Percentiles rank a stretch among this genome's conserved stretches.
Conservation (phyloP, 2,888 invertebrate species). For the Pristionchus maxplancki region DNA sequence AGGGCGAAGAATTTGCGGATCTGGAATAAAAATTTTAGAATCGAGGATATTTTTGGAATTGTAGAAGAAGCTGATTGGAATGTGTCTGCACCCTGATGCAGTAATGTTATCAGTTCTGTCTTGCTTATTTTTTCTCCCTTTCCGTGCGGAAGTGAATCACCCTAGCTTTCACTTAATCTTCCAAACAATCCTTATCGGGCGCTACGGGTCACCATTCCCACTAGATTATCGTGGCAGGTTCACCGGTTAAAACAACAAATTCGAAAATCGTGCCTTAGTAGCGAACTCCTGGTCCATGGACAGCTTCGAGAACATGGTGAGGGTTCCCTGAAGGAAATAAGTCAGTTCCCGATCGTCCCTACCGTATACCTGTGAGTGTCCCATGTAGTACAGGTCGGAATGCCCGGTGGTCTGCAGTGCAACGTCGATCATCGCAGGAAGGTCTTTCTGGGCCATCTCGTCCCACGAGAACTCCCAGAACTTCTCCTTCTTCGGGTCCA, state of each 20-base stretch:
- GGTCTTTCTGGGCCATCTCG: constrained; percentile 89
- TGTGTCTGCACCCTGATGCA: too few species aligned
- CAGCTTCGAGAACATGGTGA: constrained; percentile 78
- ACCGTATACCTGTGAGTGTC: constrained; percentile 85
- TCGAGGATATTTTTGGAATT: too few species aligned
- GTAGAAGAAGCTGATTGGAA: too few species aligned
- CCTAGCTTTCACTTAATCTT: background rate
- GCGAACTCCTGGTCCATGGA: constrained; percentile 60
- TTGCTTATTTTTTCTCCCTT: background rate
- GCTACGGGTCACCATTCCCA: too few species aligned
- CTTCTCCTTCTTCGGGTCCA: background rate
- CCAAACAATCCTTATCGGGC: background rate
- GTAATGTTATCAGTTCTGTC: background rate
- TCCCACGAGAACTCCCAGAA: constrained; percentile 82
- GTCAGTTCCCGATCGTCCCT: background rate
- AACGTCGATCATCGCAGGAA: constrained; percentile 89
- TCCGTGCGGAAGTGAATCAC: background rate
- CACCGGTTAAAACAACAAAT: background rate
- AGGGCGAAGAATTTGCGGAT: constrained; percentile 74
- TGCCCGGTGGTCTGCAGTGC: constrained; percentile 82
- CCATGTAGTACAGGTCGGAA: constrained; percentile 85
- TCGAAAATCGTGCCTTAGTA: constrained; percentile 56
- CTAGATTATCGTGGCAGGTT: too few species aligned
- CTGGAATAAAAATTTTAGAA: too few species aligned
- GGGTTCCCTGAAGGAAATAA: constrained; percentile 81